These are phyloP conservation scores for Tetragonula clypearis DNA, from an alignment of 1,140 invertebrate species.

Conservation along the genomic window DNA sequence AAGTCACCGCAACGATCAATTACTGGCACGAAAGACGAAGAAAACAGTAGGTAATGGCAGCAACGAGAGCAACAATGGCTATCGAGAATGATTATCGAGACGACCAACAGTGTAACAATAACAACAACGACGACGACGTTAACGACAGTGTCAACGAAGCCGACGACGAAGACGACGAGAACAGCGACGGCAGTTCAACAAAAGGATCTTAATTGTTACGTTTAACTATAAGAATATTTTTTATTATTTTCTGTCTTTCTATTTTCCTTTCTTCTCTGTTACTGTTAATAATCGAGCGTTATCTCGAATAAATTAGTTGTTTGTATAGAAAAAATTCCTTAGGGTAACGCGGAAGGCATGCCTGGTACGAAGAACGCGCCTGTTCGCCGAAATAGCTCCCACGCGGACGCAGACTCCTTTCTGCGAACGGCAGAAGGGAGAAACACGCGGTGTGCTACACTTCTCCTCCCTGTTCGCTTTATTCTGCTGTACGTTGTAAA, in stretches of 20 bases:
- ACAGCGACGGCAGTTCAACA: constrained; percentile 23
- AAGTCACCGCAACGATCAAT: not conserved
- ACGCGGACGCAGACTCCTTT: constrained; percentile 14
- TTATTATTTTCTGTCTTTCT: not conserved
- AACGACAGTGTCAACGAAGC: not conserved
- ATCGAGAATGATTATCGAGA: not conserved
- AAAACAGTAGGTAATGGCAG: not conserved
- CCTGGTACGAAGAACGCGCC: not conserved
- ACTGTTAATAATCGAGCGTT: constrained; percentile 1
- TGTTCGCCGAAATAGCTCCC: not conserved
- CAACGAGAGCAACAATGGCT: not conserved
- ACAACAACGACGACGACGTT: constrained; percentile 5
- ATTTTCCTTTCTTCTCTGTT: not conserved
- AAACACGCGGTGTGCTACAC: not conserved
- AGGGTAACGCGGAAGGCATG: constrained; percentile 43
- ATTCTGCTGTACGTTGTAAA: not conserved
- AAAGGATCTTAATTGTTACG: constrained; percentile 8
- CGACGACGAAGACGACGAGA: constrained; percentile 2
- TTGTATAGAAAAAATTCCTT: constrained; percentile 1
- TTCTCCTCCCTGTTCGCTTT: not conserved
- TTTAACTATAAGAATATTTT: constrained; percentile 22
- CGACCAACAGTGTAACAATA: constrained; percentile 18
- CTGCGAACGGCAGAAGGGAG: not conserved
- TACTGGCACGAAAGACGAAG: not conserved
- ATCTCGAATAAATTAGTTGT: not conserved